These are phyloP conservation scores for Griposia aprilina DNA, from an alignment of 2,888 invertebrate species.

Conservation along the genomic window DNA sequence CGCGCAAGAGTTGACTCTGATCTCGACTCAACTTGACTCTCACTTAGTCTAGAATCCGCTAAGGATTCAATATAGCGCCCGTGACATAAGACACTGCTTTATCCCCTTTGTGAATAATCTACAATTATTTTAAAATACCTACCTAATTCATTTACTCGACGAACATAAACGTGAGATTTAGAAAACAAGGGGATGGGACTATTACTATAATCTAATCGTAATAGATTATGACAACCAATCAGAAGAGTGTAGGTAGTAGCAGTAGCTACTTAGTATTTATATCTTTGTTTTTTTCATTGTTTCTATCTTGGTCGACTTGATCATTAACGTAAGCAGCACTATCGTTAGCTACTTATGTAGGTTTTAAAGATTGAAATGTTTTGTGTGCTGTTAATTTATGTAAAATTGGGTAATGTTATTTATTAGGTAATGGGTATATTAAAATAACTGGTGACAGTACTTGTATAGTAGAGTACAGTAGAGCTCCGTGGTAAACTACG, in stretches of 20 bases:
- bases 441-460: no score
- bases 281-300: constrained; percentile 13
- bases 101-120: constrained; percentile 9
- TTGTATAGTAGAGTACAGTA: no score
- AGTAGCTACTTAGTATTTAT: neutral
- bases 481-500: no score
- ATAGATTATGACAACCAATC: constrained; percentile 49
- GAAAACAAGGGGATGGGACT: constrained; percentile 46
- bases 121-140: neutral
- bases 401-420: neutral
- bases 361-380: neutral
- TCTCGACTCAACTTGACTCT: no score
- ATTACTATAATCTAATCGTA: constrained; percentile 43
- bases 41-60: neutral
- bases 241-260: constrained; percentile 31
- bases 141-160: neutral
- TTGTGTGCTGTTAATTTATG: neutral
- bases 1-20: neutral
- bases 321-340: neutral
- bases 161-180: constrained; percentile 23
- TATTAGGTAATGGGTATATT: no score
- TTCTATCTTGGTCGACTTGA: constrained; percentile 9
- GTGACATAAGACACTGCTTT: neutral
- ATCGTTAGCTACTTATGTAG: neutral
- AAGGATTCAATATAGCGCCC: neutral